These are phyloP conservation scores for Halictus ligatus DNA, from an alignment of 2,888 invertebrate species.

Conservation along the genomic window DNA sequence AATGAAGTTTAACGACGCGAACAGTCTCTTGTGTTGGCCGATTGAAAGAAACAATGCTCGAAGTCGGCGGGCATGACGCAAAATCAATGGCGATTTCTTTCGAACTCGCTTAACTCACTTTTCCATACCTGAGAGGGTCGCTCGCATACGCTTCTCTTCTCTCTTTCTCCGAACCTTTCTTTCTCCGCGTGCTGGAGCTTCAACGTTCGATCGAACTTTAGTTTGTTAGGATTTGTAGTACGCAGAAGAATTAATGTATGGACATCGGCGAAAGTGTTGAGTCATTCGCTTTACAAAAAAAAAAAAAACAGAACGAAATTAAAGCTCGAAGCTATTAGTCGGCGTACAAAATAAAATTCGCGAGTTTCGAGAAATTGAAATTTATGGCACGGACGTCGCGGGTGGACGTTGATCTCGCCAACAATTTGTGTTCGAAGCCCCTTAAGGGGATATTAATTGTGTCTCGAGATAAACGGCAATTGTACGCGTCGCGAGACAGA, in stretches of 20 bases:
- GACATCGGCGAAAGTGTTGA: not conserved
- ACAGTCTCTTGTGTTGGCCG: not conserved
- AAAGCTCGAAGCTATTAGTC: not conserved
- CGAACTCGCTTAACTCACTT: not conserved
- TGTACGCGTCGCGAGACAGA: not conserved
- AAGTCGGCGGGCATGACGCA: not conserved
- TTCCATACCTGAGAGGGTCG: not conserved
- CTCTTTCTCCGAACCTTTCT: too few species aligned
- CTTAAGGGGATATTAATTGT: not conserved
- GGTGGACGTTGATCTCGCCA: not conserved
- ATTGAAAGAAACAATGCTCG: conserved; percentile 9
- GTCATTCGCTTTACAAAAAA: not conserved
- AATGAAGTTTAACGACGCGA: not conserved
- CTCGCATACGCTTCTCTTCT: not conserved
- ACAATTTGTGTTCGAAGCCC: not conserved
- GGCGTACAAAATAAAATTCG: not conserved
- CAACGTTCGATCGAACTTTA: too few species aligned
- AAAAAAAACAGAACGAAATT: not conserved
- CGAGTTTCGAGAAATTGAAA: not conserved
- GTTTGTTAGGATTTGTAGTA: too few species aligned
- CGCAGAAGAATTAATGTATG: too few species aligned
- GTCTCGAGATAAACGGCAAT: not conserved
- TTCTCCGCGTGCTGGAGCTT: too few species aligned
- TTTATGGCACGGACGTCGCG: not conserved
- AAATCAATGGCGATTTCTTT: conserved; percentile 5